Evolutionary conservation across 2,888 invertebrate genomes (phyloP), one percentile per base, ranked within the genome.

Genomic region (Chorisops tibialis): DNA sequence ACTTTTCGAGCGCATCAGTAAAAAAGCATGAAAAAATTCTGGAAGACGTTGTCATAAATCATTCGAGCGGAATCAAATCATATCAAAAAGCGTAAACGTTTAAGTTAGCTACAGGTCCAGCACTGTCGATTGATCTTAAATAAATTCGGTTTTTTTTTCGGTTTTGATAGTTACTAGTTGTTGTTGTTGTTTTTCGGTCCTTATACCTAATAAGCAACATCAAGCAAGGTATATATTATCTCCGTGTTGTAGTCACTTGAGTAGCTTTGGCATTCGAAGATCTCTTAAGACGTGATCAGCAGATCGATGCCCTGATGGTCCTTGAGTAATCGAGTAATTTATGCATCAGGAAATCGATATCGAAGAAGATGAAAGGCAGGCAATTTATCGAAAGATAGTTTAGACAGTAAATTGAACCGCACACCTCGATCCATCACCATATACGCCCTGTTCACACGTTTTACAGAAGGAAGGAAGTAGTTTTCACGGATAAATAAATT

Each of bases 371-470:
- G 21, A 14, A 41, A 54, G 7, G 41, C n/a, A 22, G 4, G 14
- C 21, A 41, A 41, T 54, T 21, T 12, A 6, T 22, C 24, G n/a
- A 41, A 11, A n/a, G 14, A 22, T 54, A 21, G 41, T 24, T 39
- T 24, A 41, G 18, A 38, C 39, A 22, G 41, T 7, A n/a, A 41
- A 39, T n/a, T 41, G 41, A 16, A 41, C 41, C 54, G 24, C 54
- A 54, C 54, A 54, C 54, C 41, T 39, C 41, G 54, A 41, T 22
- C 22, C 38, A 14, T 21, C 24, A 2, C n/a, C 51, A 12, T 12
- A 24, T 24, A 41, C 37, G 41, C 39, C 54, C 39, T 24, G 54
- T 54, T 54, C 54, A 54, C 54, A 54, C 54, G 54, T 54, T 54
- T 41, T 14, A n/a, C 21, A 24, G 21, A 41, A 41, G 54, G 12